Percentiles rank a stretch among this genome's conserved stretches.
Conservation (phyloP, 2,113 vertebrate species). For the Pseudopodoces humilis region DNA sequence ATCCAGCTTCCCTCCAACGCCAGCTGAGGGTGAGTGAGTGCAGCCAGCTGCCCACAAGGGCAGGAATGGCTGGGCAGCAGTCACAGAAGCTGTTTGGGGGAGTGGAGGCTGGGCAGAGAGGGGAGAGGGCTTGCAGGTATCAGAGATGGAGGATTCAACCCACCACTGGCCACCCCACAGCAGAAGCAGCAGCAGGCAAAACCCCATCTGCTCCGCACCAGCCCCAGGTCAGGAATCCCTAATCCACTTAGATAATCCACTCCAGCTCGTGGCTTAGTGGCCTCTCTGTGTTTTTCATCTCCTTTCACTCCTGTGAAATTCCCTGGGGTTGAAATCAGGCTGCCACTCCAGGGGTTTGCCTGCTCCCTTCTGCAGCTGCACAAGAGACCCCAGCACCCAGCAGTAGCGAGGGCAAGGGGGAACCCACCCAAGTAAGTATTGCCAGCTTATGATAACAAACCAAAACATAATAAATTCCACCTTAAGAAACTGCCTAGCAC, state of each 20-base stretch:
- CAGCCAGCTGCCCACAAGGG: background rate
- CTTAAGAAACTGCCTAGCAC: background rate
- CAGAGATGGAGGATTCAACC: background rate
- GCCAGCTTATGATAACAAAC: background rate
- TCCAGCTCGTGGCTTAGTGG: background rate
- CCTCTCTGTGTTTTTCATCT: background rate
- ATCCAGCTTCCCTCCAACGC: background rate
- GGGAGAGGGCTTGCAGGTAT: background rate
- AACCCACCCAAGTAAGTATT: fast-evolving
- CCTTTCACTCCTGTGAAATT: slow-evolving; percentile 28
- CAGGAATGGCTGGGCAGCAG: background rate
- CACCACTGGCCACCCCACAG: background rate
- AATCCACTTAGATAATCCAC: slow-evolving; percentile 48
- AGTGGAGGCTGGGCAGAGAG: fast-evolving
- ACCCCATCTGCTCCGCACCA: background rate
- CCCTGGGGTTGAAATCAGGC: background rate
- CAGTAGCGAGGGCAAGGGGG: fast-evolving
- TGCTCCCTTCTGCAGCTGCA: background rate
- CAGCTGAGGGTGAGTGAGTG: background rate
- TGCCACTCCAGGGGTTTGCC: fast-evolving
- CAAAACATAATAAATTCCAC: background rate
- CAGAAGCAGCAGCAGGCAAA: background rate
- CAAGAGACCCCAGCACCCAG: background rate
- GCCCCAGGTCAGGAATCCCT: background rate
- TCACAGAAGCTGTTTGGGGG: background rate